Evolutionary conservation across 2,888 invertebrate genomes (phyloP), one percentile per base, ranked within the genome.

Genomic region (Oithona nana): DNA sequence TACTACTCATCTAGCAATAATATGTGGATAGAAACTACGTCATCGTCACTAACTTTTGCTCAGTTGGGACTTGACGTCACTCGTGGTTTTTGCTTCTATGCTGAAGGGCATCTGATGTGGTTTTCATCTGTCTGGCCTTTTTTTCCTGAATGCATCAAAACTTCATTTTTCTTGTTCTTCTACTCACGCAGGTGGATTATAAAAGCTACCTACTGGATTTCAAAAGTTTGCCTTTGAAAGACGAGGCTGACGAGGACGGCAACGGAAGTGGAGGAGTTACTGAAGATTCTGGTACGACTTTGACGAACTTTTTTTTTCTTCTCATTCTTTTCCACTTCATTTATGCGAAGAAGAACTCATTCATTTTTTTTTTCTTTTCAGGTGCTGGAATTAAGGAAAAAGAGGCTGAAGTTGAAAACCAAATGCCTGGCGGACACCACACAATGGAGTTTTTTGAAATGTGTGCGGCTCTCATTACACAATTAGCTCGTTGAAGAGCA

Each of bases 361-460:
- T 28, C 1, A 57, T 48, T 54, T 59, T 59, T 29, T 2, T 61
- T 61, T 24, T 60, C 57, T 61, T 60, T 60, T 60, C n/a, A 39
- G 28, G 51, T 59, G 48, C 11, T 28, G 39, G 50, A 48, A 59
- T 39, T 24, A 48, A 16, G 31, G 49, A 49, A 24, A 28, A 16
- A 39, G 29, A 28, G 49, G 31, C 24, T 24, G 24, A 24, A 49
- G 50, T 3, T 11, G 26, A 26, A n/a, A n/a, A n/a, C n/a, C n/a
- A n/a, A n/a, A 1, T 60, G 2, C 55, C n/a, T 1, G 2, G 20
- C n/a, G 88, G 87, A 0, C 94, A 97, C 71, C 93, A 94, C 74
- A 97, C 97, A 1, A 93, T 99, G 88, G 97, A 98, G 76, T 99
- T 99, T 77, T 99, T 99, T 72, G 98, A 99, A 77, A 98, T 98